Conservation (phyloP, 2,888 invertebrate species). For the Thecocarcelia acutangulata region DNA sequence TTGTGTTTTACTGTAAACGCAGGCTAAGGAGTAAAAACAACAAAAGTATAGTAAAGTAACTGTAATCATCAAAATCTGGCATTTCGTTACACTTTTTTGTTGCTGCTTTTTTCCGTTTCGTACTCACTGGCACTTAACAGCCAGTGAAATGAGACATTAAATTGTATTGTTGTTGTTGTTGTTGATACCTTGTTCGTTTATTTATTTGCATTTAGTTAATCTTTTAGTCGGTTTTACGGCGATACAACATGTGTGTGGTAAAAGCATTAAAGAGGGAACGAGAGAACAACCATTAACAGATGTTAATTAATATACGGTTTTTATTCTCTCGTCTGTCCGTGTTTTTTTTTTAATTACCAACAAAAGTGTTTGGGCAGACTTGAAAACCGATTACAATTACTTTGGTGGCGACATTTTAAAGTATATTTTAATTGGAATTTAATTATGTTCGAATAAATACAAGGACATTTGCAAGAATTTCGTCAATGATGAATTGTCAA, state of each 20-base stretch:
- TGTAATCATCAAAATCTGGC: slow-evolving; percentile 55
- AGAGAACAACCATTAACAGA: slow-evolving; percentile 38
- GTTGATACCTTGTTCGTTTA: slow-evolving; percentile 30
- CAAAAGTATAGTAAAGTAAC: slow-evolving; percentile 15
- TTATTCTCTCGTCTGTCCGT: slow-evolving; percentile 1
- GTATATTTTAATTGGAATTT: too few species aligned
- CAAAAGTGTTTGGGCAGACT: not conserved
- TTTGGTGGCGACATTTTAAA: too few species aligned
- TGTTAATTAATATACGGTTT: slow-evolving; percentile 59
- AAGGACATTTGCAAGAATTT: too few species aligned
- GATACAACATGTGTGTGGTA: slow-evolving; percentile 10
- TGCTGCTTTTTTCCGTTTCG: slow-evolving; percentile 14
- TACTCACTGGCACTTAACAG: slow-evolving; percentile 8
- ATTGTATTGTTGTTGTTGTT: slow-evolving; percentile 5
- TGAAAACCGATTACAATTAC: too few species aligned
- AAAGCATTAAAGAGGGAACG: not conserved
- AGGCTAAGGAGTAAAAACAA: slow-evolving; percentile 28
- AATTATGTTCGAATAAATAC: too few species aligned
- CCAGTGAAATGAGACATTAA: slow-evolving; percentile 42
- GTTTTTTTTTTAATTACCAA: not conserved
- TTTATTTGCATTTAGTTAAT: slow-evolving; percentile 62
- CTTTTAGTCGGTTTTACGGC: slow-evolving; percentile 54
- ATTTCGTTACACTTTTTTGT: slow-evolving; percentile 50
- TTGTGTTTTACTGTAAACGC: slow-evolving; percentile 17
- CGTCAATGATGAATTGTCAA: too few species aligned